phyloP scores from a whole-genome alignment of 1,140 invertebrate species.

The Bombyx mandarina region DNA sequence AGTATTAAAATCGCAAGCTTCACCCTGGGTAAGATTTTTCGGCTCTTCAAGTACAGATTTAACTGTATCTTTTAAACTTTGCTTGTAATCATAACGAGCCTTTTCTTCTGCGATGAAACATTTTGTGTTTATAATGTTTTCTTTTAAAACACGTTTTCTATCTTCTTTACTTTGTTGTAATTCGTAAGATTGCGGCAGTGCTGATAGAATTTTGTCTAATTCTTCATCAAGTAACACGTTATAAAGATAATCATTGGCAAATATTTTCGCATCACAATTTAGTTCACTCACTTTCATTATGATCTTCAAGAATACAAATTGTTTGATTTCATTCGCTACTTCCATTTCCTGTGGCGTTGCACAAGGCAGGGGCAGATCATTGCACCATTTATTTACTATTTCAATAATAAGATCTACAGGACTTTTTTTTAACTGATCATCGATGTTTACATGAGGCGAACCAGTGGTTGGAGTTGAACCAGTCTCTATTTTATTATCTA shows the following conservation, averaged over 20 bases:
- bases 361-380: constrained; percentile 18
- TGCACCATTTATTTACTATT: constrained; percentile 30
- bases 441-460: too few relatives aligned
- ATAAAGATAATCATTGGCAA: constrained; percentile 27
- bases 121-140: constrained; percentile 24
- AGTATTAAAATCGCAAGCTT: constrained; percentile 12
- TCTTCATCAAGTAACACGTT: constrained; percentile 25
- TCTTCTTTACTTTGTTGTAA: constrained; percentile 16
- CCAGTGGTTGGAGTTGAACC: too few relatives aligned
- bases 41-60: constrained; percentile 18
- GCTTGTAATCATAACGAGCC: constrained; percentile 25
- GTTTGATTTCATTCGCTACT: constrained; percentile 19
- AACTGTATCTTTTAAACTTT: constrained; percentile 27
- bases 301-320: constrained; percentile 26
- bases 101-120: constrained; percentile 27
- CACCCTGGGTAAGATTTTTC: constrained; percentile 5
- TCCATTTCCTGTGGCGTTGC: constrained; percentile 14
- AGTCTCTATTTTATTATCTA: too few relatives aligned
- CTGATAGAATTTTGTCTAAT: constrained; percentile 22
- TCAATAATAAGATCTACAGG: constrained; percentile 18
- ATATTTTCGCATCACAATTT: constrained; percentile 27
- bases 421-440: background rate
- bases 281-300: constrained; percentile 37
- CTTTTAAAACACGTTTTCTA: constrained; percentile 22
- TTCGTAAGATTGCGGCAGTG: constrained; percentile 16